A percentile compares a stretch with the other conserved stretches of the same genome.
Evolutionary conservation across 2,113 vertebrate genomes (phyloP).

Genomic region (Pseudolaguvia tuberculata): DNA sequence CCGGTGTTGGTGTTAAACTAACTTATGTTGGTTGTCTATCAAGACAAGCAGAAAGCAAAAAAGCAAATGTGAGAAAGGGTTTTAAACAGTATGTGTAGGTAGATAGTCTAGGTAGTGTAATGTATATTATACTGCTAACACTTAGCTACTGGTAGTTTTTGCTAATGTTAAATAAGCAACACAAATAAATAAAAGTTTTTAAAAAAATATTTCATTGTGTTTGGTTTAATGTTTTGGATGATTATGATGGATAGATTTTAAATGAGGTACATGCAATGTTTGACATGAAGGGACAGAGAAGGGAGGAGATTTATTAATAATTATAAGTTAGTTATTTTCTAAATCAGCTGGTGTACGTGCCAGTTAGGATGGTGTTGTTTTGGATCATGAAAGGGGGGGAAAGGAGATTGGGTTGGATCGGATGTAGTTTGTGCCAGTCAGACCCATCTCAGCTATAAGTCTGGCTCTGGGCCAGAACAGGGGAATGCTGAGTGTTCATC

Average conservation of each 20-base stretch:
- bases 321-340: background rate
- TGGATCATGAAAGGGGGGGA: background rate
- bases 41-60: too few species aligned
- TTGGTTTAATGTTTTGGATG: background rate
- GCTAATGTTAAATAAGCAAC: background rate
- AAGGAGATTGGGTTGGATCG: background rate
- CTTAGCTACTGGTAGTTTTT: background rate
- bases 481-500: slow-evolving; percentile 41
- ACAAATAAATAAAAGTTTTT: background rate
- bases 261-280: background rate
- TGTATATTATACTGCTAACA: too few species aligned
- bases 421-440: slow-evolving; percentile 38
- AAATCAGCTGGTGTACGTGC: slow-evolving; percentile 5
- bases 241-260: background rate
- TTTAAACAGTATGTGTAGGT: background rate
- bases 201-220: too few species aligned
- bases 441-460: slow-evolving; percentile 24
- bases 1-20: background rate
- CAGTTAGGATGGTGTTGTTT: slow-evolving; percentile 32
- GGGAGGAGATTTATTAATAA: too few species aligned
- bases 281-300: background rate
- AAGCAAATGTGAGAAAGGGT: too few species aligned
- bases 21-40: background rate
- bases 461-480: slow-evolving; percentile 37
- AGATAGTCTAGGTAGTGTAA: background rate